Evolutionary conservation across 2,797 vertebrate species (phyloP).

Genomic region (Microchirus variegatus): DNA sequence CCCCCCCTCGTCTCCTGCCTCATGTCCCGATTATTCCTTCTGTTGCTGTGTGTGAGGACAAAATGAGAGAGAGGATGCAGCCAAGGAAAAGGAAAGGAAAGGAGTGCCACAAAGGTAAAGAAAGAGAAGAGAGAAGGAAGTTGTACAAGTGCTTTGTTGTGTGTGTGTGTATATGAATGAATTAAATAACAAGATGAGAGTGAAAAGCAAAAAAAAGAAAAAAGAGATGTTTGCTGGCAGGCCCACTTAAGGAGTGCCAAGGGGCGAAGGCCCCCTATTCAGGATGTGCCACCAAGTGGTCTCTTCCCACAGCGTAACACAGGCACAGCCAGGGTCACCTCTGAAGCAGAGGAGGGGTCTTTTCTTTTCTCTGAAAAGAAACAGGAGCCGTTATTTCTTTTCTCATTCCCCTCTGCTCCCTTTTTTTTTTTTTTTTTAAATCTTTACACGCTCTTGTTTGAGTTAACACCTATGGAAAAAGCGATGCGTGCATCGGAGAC

Average conservation of each 20-base stretch:
- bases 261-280: conserved; percentile 75
- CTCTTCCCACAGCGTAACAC: conserved; percentile 79
- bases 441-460: conserved; percentile 37
- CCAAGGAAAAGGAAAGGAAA: not conserved
- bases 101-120: conserved; percentile 11
- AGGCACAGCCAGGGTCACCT: conserved; percentile 58
- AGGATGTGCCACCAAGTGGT: conserved; percentile 63
- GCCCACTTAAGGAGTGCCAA: conserved; percentile 49
- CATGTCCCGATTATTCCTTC: conserved; percentile 34
- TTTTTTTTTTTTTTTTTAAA: conserved; percentile 38
- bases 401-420: conserved; percentile 14
- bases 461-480: conserved; percentile 44
- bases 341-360: conserved; percentile 46
- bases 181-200: conserved; percentile 44
- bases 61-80: not conserved
- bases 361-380: conserved; percentile 52
- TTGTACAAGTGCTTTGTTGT: not conserved
- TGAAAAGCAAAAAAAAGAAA: conserved; percentile 14
- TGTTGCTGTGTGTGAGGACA: conserved; percentile 17
- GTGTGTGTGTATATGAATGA: conserved; percentile 22
- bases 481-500: conserved; percentile 24
- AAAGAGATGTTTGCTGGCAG: conserved; percentile 59
- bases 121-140: conserved; percentile 3
- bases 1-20: conserved; percentile 27
- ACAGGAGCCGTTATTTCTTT: conserved; percentile 32